These are phyloP conservation scores for Cremastobaeus sp. DNA, from an alignment of 2,888 invertebrate genomes.

Conservation along the genomic window DNA sequence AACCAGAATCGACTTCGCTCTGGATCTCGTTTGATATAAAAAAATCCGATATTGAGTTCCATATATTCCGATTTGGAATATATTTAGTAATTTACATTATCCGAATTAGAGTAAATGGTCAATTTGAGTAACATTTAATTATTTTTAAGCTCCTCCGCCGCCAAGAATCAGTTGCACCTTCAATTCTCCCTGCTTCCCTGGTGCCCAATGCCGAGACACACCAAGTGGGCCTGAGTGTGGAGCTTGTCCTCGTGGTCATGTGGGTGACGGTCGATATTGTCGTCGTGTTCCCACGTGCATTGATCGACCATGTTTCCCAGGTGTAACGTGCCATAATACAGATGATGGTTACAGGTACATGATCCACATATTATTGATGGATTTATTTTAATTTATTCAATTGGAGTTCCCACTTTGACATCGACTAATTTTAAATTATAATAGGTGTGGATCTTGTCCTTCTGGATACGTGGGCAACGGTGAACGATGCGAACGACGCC, in stretches of 20 bases:
- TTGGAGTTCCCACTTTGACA: too few species aligned
- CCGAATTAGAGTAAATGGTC: too few species aligned
- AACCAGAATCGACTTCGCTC: too few species aligned
- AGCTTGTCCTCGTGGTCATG: slow-evolving; percentile 85
- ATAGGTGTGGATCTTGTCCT: slow-evolving; percentile 88
- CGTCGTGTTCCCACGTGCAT: slow-evolving; percentile 83
- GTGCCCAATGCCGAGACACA: slow-evolving; percentile 85
- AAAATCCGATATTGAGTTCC: too few species aligned
- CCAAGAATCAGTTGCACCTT: slow-evolving; percentile 68
- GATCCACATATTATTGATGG: neutral
- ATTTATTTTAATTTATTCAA: slow-evolving; percentile 4
- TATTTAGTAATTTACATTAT: neutral
- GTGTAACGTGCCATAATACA: slow-evolving; percentile 76
- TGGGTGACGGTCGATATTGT: slow-evolving; percentile 88
- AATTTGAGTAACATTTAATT: neutral
- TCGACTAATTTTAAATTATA: neutral
- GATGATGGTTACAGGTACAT: slow-evolving; percentile 73
- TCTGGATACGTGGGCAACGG: slow-evolving; percentile 87
- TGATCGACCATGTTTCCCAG: slow-evolving; percentile 83
- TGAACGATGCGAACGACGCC: slow-evolving; percentile 82
- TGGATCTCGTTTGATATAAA: too few species aligned
- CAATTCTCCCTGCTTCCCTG: slow-evolving; percentile 78
- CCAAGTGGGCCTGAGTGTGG: slow-evolving; percentile 87
- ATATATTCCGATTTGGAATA: too few species aligned
- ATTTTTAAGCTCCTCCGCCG: slow-evolving; percentile 63